Evolutionary conservation across 2,888 invertebrate species (phyloP).

Genomic region (Bruchidius siliquastri): DNA sequence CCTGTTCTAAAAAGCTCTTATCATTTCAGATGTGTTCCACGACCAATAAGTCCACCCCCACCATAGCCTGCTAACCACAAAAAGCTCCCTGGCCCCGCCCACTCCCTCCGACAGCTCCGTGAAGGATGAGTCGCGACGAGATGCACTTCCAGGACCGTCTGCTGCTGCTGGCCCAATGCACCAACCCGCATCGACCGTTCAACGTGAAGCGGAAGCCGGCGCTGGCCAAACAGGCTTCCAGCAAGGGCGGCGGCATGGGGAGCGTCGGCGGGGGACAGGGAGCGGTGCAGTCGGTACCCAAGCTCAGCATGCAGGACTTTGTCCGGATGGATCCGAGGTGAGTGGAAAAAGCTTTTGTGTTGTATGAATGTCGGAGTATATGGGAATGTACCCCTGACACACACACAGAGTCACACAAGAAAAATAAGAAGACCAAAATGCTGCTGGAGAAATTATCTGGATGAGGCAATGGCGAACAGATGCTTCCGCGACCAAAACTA

Average conservation of each 20-base stretch:
- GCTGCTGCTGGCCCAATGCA: conserved; percentile 50
- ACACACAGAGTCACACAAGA: no score
- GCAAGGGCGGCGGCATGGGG: conserved; percentile 26
- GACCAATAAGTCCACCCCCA: background rate
- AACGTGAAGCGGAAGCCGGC: conserved; percentile 44
- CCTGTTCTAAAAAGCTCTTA: no score
- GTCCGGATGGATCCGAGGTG: conserved; percentile 49
- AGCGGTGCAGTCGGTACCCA: conserved; percentile 18
- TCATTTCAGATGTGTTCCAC: background rate
- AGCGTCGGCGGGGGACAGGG: background rate
- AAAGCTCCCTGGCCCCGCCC: background rate
- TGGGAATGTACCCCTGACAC: no score
- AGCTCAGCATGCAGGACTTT: conserved; percentile 44
- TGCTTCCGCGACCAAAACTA: no score
- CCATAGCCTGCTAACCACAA: background rate
- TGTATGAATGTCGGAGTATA: no score
- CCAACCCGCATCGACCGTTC: conserved; percentile 41
- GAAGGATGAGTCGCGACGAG: conserved; percentile 43
- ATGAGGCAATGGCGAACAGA: no score
- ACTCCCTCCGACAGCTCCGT: background rate
- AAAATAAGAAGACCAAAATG: no score
- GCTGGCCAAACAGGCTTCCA: conserved; percentile 44
- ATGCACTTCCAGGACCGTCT: conserved; percentile 51
- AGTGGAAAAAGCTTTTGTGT: no score
- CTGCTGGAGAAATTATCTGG: no score